Conservation (phyloP, 2,888 invertebrate genomes). For the Drosophila eohydei region DNA sequence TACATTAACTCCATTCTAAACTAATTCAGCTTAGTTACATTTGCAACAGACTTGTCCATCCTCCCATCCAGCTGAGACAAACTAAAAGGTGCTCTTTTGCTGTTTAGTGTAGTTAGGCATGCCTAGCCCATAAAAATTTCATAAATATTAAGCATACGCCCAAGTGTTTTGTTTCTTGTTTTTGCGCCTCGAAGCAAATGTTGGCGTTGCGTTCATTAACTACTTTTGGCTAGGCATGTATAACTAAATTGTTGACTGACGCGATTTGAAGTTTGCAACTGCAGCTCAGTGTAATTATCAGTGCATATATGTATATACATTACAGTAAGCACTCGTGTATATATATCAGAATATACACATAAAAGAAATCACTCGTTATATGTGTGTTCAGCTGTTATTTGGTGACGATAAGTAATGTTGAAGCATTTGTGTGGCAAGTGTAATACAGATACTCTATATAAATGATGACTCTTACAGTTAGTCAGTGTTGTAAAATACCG, state of each 20-base stretch:
- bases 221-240: conserved; percentile 47
- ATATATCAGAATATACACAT: conserved; percentile 5
- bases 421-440: conserved; percentile 15
- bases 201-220: conserved; percentile 51
- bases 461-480: conserved; percentile 7
- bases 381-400: conserved; percentile 43
- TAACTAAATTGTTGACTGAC: conserved; percentile 39
- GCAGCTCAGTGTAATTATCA: conserved; percentile 51
- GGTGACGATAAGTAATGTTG: conserved; percentile 36
- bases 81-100: conserved; percentile 12
- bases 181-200: conserved; percentile 34
- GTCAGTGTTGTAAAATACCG: conserved; percentile 15
- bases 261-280: conserved; percentile 13
- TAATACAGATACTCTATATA: conserved; percentile 3
- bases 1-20: neutral
- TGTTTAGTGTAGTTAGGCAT: conserved; percentile 52
- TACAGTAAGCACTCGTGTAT: neutral
- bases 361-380: conserved; percentile 35
- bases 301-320: conserved; percentile 5
- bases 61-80: neutral
- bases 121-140: conserved; percentile 64
- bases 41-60: neutral
- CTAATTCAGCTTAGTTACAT: neutral
- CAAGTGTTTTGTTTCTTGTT: conserved; percentile 16
- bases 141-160: conserved; percentile 78